Conservation (phyloP, 2,888 invertebrate species). For the Dasypolia templi region DNA sequence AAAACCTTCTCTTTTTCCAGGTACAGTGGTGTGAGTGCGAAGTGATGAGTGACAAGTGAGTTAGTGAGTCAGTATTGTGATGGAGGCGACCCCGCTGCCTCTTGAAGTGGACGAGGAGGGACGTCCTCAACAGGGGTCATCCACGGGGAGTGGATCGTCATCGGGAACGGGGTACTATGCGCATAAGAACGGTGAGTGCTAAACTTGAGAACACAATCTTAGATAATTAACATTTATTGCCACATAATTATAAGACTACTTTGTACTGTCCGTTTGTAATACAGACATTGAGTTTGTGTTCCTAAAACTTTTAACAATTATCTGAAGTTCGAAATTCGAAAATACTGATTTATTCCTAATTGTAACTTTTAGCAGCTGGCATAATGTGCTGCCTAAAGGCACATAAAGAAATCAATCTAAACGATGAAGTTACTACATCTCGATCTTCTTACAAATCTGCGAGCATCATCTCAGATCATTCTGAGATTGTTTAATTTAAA, state of each 20-base stretch:
- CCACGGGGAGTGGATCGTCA: conserved; percentile 86
- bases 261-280: background rate
- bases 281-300: background rate
- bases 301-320: background rate
- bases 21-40: conserved; percentile 67
- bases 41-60: conserved; percentile 68
- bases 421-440: too few species aligned
- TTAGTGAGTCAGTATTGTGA: conserved; percentile 68
- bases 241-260: too few species aligned
- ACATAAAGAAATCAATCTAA: too few species aligned
- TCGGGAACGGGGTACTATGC: conserved; percentile 87
- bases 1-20: conserved; percentile 59
- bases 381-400: background rate
- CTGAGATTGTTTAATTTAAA: background rate
- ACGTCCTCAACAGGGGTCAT: conserved; percentile 84
- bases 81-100: conserved; percentile 82
- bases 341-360: background rate
- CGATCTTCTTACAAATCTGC: background rate
- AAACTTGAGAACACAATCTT: too few species aligned
- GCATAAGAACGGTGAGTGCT: conserved; percentile 85
- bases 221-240: too few species aligned
- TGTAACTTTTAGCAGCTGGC: too few species aligned
- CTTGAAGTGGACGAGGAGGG: conserved; percentile 84
- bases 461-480: too few species aligned
- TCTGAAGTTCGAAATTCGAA: background rate